phyloP scores from a whole-genome alignment of 1,140 invertebrate genomes.

The Danaus melanippus region DNA sequence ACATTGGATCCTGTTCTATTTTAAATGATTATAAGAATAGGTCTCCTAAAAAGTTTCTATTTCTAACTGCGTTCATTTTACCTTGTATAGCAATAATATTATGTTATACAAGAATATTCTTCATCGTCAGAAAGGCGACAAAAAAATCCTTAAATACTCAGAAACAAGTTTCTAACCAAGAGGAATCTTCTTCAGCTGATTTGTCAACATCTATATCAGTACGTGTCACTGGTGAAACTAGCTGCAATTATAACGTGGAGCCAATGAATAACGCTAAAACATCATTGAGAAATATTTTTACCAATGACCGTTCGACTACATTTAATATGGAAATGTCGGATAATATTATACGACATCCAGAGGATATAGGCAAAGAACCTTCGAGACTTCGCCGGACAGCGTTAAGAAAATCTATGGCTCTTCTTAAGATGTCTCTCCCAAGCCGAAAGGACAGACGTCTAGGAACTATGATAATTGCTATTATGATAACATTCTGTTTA shows the following conservation, averaged over 20 bases:
- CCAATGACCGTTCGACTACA: conserved; percentile 13
- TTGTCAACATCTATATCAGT: conserved; percentile 24
- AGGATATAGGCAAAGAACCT: conserved; percentile 21
- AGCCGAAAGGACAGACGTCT: conserved; percentile 83
- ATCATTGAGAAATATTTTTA: not conserved
- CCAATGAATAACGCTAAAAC: conserved; percentile 8
- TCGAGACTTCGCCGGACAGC: conserved; percentile 30
- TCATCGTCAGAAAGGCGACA: conserved; percentile 82
- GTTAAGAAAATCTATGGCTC: conserved; percentile 36
- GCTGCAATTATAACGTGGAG: conserved; percentile 16
- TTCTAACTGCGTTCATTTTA: conserved; percentile 82
- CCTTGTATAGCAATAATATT: conserved; percentile 83
- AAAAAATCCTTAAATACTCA: conserved; percentile 67
- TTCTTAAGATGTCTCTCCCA: conserved; percentile 73
- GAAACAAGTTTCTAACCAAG: conserved; percentile 18
- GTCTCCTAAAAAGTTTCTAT: conserved; percentile 85
- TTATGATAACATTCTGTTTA: conserved; percentile 83
- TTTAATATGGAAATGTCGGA: conserved; percentile 21
- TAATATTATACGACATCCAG: conserved; percentile 11
- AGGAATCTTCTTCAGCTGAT: conserved; percentile 24
- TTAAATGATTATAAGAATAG: conserved; percentile 75
- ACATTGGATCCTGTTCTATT: conserved; percentile 85
- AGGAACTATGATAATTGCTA: conserved; percentile 88
- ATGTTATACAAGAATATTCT: conserved; percentile 86
- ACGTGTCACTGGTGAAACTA: conserved; percentile 15